Conservation (phyloP, 2,113 vertebrate species). For the Capreolus pygargus region DNA sequence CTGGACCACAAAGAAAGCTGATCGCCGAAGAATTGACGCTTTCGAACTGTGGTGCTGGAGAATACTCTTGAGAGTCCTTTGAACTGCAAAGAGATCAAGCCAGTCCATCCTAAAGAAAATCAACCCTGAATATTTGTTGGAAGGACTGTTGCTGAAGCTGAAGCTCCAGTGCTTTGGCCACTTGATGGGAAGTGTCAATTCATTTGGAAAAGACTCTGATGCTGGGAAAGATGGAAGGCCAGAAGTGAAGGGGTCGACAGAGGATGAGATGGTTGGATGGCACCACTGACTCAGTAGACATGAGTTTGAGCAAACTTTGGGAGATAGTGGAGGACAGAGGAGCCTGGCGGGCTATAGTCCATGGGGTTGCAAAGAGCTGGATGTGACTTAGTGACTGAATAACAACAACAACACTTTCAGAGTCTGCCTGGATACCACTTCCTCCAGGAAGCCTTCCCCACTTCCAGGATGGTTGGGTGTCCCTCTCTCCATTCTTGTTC, state of each 20-base stretch:
- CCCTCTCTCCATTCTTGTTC: neutral
- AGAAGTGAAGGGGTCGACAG: rapidly evolving
- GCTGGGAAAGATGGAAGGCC: neutral
- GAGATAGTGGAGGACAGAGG: neutral
- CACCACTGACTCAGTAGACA: neutral
- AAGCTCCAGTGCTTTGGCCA: neutral
- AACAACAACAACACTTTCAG: neutral
- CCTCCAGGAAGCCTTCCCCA: neutral
- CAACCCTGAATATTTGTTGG: neutral
- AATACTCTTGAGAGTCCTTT: neutral
- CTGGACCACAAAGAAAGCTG: neutral
- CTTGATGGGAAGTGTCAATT: neutral
- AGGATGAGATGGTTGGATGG: neutral
- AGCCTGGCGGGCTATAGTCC: neutral
- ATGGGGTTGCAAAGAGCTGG: neutral
- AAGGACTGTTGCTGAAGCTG: neutral
- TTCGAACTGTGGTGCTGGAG: neutral
- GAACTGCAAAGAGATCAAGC: neutral
- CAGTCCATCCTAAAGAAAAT: neutral
- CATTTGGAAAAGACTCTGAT: neutral
- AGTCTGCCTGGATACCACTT: neutral
- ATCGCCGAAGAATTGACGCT: rapidly evolving
- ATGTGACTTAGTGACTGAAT: neutral
- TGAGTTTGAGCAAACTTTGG: neutral
- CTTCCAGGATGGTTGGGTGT: neutral